Evolutionary conservation across 2,113 vertebrate genomes (phyloP).

Genomic region (Semicossyphus pulcher): DNA sequence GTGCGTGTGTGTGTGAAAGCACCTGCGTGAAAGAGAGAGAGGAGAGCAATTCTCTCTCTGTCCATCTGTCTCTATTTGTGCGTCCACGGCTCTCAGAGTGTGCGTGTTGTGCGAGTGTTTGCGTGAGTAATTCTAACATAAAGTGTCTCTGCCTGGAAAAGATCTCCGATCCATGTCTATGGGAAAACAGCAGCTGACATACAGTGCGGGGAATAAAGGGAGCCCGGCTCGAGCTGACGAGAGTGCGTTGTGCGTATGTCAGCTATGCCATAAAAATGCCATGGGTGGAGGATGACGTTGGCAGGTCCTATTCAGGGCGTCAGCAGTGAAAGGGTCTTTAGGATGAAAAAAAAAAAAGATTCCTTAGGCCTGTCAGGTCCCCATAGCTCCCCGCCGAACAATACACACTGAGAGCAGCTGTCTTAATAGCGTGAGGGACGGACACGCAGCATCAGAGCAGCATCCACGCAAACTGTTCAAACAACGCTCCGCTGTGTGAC

Average conservation of each 20-base stretch:
- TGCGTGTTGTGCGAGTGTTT: constrained; percentile 46
- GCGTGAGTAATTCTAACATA: constrained; percentile 62
- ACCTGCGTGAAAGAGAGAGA: not conserved
- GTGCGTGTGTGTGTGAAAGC: constrained; percentile 7
- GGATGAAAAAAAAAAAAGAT: constrained; percentile 75
- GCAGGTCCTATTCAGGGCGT: constrained; percentile 75
- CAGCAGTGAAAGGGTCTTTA: constrained; percentile 71
- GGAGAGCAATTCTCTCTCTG: constrained; percentile 18
- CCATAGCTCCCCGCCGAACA: constrained; percentile 61
- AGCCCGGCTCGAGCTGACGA: constrained; percentile 42
- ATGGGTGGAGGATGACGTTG: constrained; percentile 76
- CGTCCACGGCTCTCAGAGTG: constrained; percentile 22
- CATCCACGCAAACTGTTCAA: constrained; percentile 35
- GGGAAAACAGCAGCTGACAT: constrained; percentile 68
- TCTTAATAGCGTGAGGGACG: constrained; percentile 78
- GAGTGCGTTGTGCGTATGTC: constrained; percentile 72
- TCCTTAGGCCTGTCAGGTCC: constrained; percentile 75
- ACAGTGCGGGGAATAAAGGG: constrained; percentile 60
- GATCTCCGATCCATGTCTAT: constrained; percentile 47
- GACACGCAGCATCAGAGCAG: constrained; percentile 60
- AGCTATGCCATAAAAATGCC: constrained; percentile 83
- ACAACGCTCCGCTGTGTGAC: constrained; percentile 67
- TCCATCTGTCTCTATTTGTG: constrained; percentile 63
- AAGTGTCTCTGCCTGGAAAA: constrained; percentile 62
- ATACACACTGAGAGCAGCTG: constrained; percentile 73